Conservation (phyloP, 2,888 invertebrate species). For the Steinernema scapterisci region DNA sequence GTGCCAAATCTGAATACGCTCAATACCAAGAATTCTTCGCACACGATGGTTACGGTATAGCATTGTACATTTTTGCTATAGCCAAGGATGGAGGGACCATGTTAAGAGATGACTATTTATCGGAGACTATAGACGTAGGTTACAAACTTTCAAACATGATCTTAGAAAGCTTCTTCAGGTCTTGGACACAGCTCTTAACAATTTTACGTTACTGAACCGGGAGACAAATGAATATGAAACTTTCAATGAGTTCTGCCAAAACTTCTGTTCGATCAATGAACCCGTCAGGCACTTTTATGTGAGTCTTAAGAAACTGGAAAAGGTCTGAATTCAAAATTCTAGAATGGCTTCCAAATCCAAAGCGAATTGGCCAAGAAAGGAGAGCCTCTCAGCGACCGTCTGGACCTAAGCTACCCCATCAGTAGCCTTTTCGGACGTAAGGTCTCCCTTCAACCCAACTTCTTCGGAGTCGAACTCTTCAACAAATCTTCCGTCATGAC, state of each 20-base stretch:
- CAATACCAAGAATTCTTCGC: slow-evolving; percentile 50
- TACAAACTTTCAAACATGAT: not conserved
- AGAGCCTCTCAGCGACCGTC: slow-evolving; percentile 45
- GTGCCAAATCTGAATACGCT: slow-evolving; percentile 54
- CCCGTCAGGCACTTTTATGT: slow-evolving; percentile 61
- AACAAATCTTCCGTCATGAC: not conserved
- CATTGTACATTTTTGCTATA: slow-evolving; percentile 59
- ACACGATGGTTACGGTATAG: slow-evolving; percentile 46
- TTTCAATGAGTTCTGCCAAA: slow-evolving; percentile 54
- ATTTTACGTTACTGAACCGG: slow-evolving; percentile 44
- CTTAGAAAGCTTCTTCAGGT: not conserved
- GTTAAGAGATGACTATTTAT: slow-evolving; percentile 56
- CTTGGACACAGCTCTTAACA: not conserved
- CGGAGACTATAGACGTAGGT: slow-evolving; percentile 59
- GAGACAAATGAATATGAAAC: slow-evolving; percentile 43
- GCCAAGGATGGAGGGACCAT: slow-evolving; percentile 65
- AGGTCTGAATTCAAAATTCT: slow-evolving; percentile 35
- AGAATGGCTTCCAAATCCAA: slow-evolving; percentile 59
- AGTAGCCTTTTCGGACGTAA: slow-evolving; percentile 56
- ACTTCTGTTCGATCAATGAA: slow-evolving; percentile 57
- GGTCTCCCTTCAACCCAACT: slow-evolving; percentile 58
- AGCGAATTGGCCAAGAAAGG: slow-evolving; percentile 43
- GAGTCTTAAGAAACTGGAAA: slow-evolving; percentile 34
- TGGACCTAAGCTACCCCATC: slow-evolving; percentile 60
- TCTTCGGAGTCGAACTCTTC: slow-evolving; percentile 58